A percentile compares a stretch with the other conserved stretches of the same genome.
These are phyloP conservation scores for Amaurobius ferox DNA, from an alignment of 2,888 invertebrate species.

Conservation along the genomic window DNA sequence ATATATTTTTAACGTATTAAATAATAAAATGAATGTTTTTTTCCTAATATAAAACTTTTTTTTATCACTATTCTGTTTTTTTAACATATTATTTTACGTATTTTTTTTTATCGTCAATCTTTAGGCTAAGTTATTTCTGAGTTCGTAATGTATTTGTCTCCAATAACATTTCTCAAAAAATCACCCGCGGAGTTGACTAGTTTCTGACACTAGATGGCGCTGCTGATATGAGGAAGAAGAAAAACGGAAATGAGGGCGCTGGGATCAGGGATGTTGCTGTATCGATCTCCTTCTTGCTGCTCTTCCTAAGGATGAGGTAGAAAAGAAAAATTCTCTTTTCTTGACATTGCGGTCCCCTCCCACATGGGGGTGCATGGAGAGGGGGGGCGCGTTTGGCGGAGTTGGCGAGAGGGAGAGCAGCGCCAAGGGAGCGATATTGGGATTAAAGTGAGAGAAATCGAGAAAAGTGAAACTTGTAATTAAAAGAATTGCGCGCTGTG, in stretches of 20 bases:
- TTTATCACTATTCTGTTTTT: too few species aligned
- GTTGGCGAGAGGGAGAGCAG: conserved; percentile 8
- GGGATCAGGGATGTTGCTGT: conserved; percentile 1
- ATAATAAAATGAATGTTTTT: too few species aligned
- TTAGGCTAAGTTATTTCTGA: too few species aligned
- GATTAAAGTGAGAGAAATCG: too few species aligned
- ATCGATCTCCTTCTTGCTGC: conserved; percentile 67
- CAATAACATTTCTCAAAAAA: too few species aligned
- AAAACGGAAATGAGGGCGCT: conserved; percentile 58
- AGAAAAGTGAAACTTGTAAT: too few species aligned
- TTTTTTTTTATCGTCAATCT: too few species aligned
- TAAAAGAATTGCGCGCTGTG: too few species aligned
- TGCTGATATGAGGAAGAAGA: conserved; percentile 25
- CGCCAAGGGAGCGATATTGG: background rate
- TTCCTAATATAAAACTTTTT: too few species aligned
- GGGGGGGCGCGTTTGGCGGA: conserved; percentile 20
- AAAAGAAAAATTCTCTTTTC: conserved; percentile 64
- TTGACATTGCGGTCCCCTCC: conserved; percentile 54
- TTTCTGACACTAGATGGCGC: conserved; percentile 8
- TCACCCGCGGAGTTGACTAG: background rate
- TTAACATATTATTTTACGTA: too few species aligned
- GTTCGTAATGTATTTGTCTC: too few species aligned
- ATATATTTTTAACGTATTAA: too few species aligned
- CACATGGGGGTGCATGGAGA: conserved; percentile 24
- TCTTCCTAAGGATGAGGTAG: conserved; percentile 40